Base-by-base conservation (phyloP, 1,140 invertebrate genomes). In the Mya arenaria region DNA sequence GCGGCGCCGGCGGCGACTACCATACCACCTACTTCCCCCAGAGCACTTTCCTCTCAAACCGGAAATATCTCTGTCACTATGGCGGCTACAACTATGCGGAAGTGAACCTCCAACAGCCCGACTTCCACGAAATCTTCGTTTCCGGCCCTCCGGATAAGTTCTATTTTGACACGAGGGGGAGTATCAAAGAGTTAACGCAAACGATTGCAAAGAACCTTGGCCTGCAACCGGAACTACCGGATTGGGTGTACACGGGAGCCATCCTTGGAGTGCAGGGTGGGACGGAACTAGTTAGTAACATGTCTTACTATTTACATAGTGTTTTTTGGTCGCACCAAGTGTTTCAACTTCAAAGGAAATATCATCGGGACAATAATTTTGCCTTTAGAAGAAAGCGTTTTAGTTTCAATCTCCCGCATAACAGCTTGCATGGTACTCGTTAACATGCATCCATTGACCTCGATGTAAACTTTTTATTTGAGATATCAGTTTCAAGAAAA, bases 1-100 rank as follows among this genome's bases (percentile, higher is more conserved):
- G 75, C 0, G 87, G 90, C 15, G 88, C 89, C 19, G 92, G 92
- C 8, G 92, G 92, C 10, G 90, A 92, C 63, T 93, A 91, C 83
- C 88, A 93, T 78, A 93, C 92, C 34, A 93, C 92, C 2, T 93
- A 93, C 80, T 93, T 89, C 78, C 91, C 92, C 0, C 90, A 92
- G 80, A 87, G 92, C 28, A 90, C 90, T 6, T 93, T 89, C 77
- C 52, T 92, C 13, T 92, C 89, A 66, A 86, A 86, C 25, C 81
- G 87, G 19, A 86, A 89, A 4, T 93, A 92, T 73, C 87, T 85
- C n/a, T 84, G 91, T 19, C 88, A 89, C 60, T 89, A 88, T 52
- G 80, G 62, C 32, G 85, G 80, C 3, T 77, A 58, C 39, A 90
- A 88, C 30, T 92, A 92, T 82, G 68, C 88, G 28, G 87, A 87